phyloP scores from a whole-genome alignment of 2,113 vertebrate species.

The Oreocharis arfaki region DNA sequence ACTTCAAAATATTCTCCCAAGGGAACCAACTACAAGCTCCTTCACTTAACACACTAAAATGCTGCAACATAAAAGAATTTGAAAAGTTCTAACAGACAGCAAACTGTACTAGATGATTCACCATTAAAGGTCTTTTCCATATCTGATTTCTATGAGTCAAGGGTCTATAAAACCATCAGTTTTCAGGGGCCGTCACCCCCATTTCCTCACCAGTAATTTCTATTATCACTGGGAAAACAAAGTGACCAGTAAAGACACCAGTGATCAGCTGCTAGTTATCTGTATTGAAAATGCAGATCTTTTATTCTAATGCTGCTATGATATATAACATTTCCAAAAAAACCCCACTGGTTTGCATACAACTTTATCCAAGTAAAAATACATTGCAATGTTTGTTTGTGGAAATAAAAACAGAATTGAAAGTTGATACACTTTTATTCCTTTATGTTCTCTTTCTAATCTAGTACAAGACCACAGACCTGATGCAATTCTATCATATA shows the following conservation, averaged over 20 bases:
- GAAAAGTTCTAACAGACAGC: neutral
- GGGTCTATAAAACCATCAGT: neutral
- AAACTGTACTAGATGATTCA: neutral
- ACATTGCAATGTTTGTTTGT: neutral
- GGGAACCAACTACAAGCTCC: neutral
- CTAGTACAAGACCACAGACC: constrained; percentile 5
- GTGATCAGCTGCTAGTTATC: neutral
- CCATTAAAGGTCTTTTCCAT: neutral
- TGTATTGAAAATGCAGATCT: neutral
- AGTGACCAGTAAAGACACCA: neutral
- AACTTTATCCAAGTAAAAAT: neutral
- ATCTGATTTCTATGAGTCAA: neutral
- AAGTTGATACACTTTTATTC: constrained; percentile 25
- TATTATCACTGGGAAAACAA: neutral
- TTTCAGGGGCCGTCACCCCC: neutral
- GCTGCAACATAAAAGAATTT: neutral
- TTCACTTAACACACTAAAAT: neutral
- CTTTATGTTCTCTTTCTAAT: neutral
- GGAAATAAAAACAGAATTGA: neutral
- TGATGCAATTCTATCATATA: neutral
- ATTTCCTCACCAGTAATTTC: neutral
- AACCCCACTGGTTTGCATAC: neutral
- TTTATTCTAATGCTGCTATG: neutral
- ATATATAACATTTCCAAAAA: neutral
- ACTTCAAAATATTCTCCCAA: neutral